Percentiles rank a stretch among this genome's conserved stretches.
These are phyloP conservation scores for Condylura cristata DNA, from an alignment of 2,113 vertebrate genomes.

Conservation along the genomic window DNA sequence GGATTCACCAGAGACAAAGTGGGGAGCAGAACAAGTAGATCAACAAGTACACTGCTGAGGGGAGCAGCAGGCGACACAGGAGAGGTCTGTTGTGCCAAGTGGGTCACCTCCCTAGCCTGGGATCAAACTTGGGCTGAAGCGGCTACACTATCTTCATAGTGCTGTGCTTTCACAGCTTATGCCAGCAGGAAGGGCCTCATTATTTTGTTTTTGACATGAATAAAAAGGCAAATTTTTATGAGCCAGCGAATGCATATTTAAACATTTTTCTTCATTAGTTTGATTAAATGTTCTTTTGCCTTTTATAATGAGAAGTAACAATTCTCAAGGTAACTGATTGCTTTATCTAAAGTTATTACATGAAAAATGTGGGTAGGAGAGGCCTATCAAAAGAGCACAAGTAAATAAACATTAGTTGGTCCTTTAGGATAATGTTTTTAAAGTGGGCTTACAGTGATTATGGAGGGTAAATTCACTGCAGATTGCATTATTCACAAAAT, in stretches of 20 bases:
- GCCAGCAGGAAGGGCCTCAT: too few species aligned
- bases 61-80: too few species aligned
- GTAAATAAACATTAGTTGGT: not conserved
- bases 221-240: not conserved
- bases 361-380: not conserved
- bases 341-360: not conserved
- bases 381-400: not conserved
- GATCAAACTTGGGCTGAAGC: too few species aligned
- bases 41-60: too few species aligned
- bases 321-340: not conserved
- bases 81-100: too few species aligned
- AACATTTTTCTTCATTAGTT: not conserved
- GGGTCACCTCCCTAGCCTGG: too few species aligned
- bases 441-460: not conserved
- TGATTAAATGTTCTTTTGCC: not conserved
- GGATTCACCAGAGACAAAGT: too few species aligned
- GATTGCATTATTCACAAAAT: not conserved
- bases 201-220: constrained; percentile 4
- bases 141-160: too few species aligned
- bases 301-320: not conserved
- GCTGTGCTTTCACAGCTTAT: too few species aligned
- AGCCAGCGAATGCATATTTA: not conserved
- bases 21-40: too few species aligned
- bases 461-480: not conserved
- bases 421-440: not conserved